Conservation (phyloP, 2,888 invertebrate species). For the Mimachlamys varia region DNA sequence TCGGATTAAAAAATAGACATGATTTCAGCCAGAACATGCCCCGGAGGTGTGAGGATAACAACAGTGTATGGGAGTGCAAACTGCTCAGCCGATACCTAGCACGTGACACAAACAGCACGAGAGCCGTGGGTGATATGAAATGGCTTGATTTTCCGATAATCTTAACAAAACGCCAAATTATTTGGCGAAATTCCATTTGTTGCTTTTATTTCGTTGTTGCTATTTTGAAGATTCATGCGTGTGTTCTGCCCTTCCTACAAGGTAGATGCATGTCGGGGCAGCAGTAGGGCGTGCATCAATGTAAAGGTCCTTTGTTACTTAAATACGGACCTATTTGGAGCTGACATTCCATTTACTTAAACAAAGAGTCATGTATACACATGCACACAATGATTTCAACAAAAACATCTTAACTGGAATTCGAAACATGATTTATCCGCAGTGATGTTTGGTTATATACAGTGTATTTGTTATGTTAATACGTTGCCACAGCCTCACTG, state of each 20-base stretch:
- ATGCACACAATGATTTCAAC: too few relatives aligned
- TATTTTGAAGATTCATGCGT: background rate
- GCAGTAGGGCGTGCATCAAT: too few relatives aligned
- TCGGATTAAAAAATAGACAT: slow-evolving; percentile 13
- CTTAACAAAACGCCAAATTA: background rate
- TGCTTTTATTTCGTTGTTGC: background rate
- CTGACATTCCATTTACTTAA: too few relatives aligned
- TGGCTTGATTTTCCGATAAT: background rate
- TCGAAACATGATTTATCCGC: too few relatives aligned
- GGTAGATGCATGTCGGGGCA: too few relatives aligned
- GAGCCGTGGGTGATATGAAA: background rate
- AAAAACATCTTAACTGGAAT: too few relatives aligned
- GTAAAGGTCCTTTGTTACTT: too few relatives aligned
- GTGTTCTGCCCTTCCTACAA: background rate
- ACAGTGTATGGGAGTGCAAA: slow-evolving; percentile 1
- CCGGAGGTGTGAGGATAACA: background rate
- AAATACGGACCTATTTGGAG: too few relatives aligned
- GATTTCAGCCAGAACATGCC: background rate
- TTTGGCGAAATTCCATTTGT: slow-evolving; percentile 29
- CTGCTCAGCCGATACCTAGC: background rate
- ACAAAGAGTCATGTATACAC: too few relatives aligned
- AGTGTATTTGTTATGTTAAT: too few relatives aligned
- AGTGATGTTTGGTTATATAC: too few relatives aligned
- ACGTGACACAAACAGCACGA: background rate
- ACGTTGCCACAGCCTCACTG: too few relatives aligned